These are phyloP conservation scores for Megalops atlanticus DNA, from an alignment of 2,113 vertebrate genomes.

Conservation along the genomic window DNA sequence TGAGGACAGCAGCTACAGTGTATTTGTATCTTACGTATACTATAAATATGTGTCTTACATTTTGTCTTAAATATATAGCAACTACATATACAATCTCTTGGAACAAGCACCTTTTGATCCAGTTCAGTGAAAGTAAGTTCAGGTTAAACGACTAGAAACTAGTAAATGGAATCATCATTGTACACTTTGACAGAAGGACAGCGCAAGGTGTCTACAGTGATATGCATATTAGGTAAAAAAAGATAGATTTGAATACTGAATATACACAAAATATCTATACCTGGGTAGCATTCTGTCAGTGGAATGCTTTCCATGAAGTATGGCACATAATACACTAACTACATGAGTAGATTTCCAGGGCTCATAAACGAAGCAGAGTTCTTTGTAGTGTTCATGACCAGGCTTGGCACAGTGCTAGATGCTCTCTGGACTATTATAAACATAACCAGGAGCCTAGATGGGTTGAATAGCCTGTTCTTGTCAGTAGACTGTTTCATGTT, in stretches of 20 bases:
- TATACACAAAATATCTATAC: too few relatives aligned
- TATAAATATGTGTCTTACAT: too few relatives aligned
- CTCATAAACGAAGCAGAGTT: too few relatives aligned
- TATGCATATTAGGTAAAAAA: not conserved
- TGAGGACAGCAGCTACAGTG: conserved; percentile 90
- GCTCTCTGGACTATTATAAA: not conserved
- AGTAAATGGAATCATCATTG: not conserved
- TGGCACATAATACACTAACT: too few relatives aligned
- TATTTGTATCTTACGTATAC: conserved; percentile 96
- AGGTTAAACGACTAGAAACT: not conserved
- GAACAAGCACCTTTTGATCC: conserved; percentile 83
- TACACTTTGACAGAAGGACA: not conserved
- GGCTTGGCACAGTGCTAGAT: not conserved
- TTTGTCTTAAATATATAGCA: conserved; percentile 99
- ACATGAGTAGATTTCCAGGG: too few relatives aligned
- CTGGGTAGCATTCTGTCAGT: too few relatives aligned
- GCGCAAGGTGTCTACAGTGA: not conserved
- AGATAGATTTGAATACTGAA: too few relatives aligned
- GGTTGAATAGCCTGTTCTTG: not conserved
- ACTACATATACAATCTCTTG: conserved; percentile 95
- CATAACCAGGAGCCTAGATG: too few relatives aligned
- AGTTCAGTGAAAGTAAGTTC: conserved; percentile 88
- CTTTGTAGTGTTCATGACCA: too few relatives aligned
- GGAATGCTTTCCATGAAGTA: too few relatives aligned
- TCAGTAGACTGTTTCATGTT: not conserved